phyloP scores from a whole-genome alignment of 1,140 invertebrate species.

The Trissolcus basalis region DNA sequence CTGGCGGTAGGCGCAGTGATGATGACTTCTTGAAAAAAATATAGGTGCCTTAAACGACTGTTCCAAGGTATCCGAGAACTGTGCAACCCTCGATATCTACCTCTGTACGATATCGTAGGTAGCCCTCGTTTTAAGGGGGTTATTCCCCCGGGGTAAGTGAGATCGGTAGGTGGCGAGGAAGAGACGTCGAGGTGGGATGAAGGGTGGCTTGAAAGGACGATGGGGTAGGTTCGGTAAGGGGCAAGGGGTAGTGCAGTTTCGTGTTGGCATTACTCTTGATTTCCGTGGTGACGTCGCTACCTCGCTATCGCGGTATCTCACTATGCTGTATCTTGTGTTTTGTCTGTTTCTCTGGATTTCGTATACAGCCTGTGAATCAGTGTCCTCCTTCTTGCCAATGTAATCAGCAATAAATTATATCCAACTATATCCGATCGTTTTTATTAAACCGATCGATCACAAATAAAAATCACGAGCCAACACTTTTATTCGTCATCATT shows the following conservation, averaged over 20 bases:
- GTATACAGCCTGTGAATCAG: constrained; percentile 30
- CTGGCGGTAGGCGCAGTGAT: no score
- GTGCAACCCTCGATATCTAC: constrained; percentile 32
- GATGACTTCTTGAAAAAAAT: constrained; percentile 37
- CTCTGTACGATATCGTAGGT: constrained; percentile 35
- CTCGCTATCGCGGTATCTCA: constrained; percentile 63
- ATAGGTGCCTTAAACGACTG: constrained; percentile 15
- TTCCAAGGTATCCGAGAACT: constrained; percentile 21
- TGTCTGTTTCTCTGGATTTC: constrained; percentile 47
- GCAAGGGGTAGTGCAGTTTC: constrained; percentile 76
- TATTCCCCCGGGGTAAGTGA: constrained; percentile 70
- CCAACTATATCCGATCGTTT: background rate
- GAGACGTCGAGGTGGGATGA: constrained; percentile 61
- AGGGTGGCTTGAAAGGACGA: constrained; percentile 57
- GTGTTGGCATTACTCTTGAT: constrained; percentile 77
- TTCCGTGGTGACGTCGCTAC: constrained; percentile 75
- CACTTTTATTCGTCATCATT: no score
- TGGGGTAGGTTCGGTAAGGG: constrained; percentile 63
- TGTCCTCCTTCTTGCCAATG: constrained; percentile 14
- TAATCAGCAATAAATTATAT: constrained; percentile 38
- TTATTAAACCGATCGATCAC: no score
- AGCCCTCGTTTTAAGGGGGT: constrained; percentile 57
- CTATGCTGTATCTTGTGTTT: constrained; percentile 51
- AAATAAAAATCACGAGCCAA: no score
- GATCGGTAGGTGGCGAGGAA: constrained; percentile 61